Percentiles rank a stretch among this genome's conserved stretches.
Evolutionary conservation across 2,113 vertebrate genomes (phyloP).

Genomic region (Silurus asotus): DNA sequence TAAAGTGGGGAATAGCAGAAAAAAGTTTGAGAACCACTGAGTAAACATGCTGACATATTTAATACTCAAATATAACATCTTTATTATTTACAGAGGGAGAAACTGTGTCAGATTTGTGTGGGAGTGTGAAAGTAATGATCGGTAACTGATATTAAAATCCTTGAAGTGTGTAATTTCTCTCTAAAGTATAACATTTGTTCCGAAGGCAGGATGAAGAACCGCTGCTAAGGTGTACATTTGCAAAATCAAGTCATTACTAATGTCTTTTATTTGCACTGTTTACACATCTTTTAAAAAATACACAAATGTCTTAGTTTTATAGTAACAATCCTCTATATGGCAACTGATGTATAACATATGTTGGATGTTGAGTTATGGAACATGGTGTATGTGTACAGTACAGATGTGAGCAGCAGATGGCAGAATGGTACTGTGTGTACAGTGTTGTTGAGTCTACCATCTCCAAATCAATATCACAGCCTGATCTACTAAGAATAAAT

Average conservation of each 20-base stretch:
- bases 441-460: background rate
- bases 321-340: background rate
- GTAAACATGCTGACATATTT: background rate
- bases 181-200: background rate
- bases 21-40: no score
- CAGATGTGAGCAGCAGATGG: conserved; percentile 34
- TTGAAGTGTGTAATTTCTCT: no score
- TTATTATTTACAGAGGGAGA: no score
- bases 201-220: background rate
- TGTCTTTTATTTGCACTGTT: background rate
- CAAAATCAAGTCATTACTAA: background rate
- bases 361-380: background rate
- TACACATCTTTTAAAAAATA: background rate
- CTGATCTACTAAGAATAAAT: background rate
- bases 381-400: background rate
- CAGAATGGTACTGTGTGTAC: background rate
- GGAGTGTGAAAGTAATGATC: background rate
- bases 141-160: background rate
- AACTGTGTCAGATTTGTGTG: background rate
- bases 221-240: background rate
- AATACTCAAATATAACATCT: background rate
- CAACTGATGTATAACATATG: background rate
- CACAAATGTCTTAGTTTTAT: background rate
- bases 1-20: no score
- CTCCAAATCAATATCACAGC: background rate